A percentile compares a stretch with the other conserved stretches of the same genome.
phyloP scores from a whole-genome alignment of 2,113 vertebrate species.

The Sinosuthora webbiana region DNA sequence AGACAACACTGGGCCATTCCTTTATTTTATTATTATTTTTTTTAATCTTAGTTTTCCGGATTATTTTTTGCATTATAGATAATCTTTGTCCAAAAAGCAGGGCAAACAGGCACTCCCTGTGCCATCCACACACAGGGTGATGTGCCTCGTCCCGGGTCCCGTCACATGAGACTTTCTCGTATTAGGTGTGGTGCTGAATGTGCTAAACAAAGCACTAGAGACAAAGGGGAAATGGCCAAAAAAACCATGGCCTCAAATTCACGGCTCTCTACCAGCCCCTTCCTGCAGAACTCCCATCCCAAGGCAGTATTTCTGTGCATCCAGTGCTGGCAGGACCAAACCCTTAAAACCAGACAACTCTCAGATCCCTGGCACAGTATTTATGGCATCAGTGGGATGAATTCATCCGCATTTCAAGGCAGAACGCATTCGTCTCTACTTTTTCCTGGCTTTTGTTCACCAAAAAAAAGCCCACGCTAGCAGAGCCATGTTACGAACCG shows the following conservation, averaged over 20 bases:
- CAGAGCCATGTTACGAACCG: background rate
- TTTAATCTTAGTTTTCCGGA: background rate
- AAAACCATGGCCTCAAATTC: background rate
- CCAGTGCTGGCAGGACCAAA: background rate
- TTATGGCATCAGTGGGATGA: background rate
- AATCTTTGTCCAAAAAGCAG: background rate
- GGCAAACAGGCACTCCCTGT: background rate
- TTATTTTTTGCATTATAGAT: background rate
- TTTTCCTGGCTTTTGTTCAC: constrained; percentile 15
- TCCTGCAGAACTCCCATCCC: background rate
- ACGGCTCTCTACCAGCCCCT: background rate
- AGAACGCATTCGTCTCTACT: background rate
- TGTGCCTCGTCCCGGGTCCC: background rate
- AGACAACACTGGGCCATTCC: background rate
- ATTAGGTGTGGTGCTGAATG: background rate
- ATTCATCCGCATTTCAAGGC: background rate
- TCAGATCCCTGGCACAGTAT: background rate
- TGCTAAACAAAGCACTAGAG: background rate
- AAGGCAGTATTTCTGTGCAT: background rate
- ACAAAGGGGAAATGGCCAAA: background rate
- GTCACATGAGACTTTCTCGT: background rate
- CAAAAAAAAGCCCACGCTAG: background rate
- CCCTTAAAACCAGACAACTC: background rate
- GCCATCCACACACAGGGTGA: background rate
- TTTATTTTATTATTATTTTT: background rate